Evolutionary conservation across 1,140 invertebrate genomes (phyloP).

Genomic region (Drosophila kohkoa): DNA sequence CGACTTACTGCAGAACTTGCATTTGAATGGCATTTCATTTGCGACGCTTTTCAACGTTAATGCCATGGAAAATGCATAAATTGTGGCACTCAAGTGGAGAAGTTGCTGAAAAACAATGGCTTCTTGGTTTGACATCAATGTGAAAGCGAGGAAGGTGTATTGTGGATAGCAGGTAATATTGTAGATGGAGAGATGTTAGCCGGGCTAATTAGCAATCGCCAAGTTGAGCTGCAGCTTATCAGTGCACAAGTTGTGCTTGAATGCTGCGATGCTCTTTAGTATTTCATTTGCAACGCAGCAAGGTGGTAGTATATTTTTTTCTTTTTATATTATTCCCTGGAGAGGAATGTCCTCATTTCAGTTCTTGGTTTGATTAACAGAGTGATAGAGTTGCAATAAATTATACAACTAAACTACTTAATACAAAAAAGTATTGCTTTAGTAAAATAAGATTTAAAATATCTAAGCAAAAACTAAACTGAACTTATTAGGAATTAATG

Average conservation of each 20-base stretch:
- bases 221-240: constrained; percentile 53
- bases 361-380: not conserved
- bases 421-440: too few relatives aligned
- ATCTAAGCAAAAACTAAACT: too few relatives aligned
- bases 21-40: constrained; percentile 80
- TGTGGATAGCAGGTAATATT: too few relatives aligned
- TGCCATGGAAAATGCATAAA: constrained; percentile 81
- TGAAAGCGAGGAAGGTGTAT: too few relatives aligned
- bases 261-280: constrained; percentile 19
- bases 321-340: not conserved
- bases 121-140: constrained; percentile 1
- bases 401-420: too few relatives aligned
- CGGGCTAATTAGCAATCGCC: constrained; percentile 49
- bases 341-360: not conserved
- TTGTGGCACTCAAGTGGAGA: constrained; percentile 70
- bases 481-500: too few relatives aligned
- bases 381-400: too few relatives aligned
- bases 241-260: constrained; percentile 33
- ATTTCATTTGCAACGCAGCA: not conserved
- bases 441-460: too few relatives aligned
- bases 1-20: constrained; percentile 19
- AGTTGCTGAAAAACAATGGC: constrained; percentile 64
- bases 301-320: not conserved
- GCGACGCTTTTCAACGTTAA: constrained; percentile 77
- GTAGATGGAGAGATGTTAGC: constrained; percentile 17